Evolutionary conservation across 2,888 invertebrate genomes (phyloP), one percentile per base, ranked within the genome.

Genomic region (Pyrocoelia pectoralis): DNA sequence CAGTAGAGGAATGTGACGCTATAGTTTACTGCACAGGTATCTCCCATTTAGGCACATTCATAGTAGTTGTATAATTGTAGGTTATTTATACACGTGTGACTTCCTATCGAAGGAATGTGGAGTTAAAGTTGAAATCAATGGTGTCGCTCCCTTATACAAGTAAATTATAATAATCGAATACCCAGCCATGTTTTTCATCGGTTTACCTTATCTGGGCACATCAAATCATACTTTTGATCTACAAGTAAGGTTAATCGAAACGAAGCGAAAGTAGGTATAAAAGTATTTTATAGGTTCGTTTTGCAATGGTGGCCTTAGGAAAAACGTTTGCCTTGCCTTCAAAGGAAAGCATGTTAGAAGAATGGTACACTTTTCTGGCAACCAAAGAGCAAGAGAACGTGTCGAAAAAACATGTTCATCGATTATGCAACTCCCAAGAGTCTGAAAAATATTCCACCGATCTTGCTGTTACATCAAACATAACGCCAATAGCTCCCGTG

Each of bases 11-110:
- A 10, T 82, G 88, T 9, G 91, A 93, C 73, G 84, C 84, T 14
- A 83, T 92, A 12, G 83, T 93, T 67, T 86, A 88, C 74, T 91
- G 90, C 74, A 93, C 93, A 74, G 91, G 91, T 85, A 79, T 4
- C 4, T 3, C 24, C 14, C 4, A 12, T 38, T 38, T 43, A 6
- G 2, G 8, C 4, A 24, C 4, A 15, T 33, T 33, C 33, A n/a
- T 6, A 33, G n/a, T n/a, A 6, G 6, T 13, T 13, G 5, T 6
- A 15, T 10, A 6, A n/a, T 18, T 46, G 9, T 46, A 46, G 46
- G 46, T 1, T 46, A 46, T 15, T 17, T 46, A 1, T 17, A 46
- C 8, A 4, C 4, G 1, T 46, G 46, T 8, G 2, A 14, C 4
- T 46, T 46, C 15, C 5, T 46, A 15, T 15, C 15, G 5, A 8